Evolutionary conservation across 2,888 invertebrate genomes (phyloP).

Genomic region (Tenthredo amoena): DNA sequence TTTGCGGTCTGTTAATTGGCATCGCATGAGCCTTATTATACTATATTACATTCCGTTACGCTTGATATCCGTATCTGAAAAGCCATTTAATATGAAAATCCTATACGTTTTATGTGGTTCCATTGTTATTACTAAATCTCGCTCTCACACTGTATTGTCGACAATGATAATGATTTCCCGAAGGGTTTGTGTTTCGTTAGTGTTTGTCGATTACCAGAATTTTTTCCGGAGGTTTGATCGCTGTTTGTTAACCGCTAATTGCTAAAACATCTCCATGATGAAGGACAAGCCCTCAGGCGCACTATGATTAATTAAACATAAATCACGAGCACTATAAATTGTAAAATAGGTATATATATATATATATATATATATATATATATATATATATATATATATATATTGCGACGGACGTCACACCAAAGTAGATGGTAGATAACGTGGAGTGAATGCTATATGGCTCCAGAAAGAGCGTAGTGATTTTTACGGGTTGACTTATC

Average conservation of each 20-base stretch:
- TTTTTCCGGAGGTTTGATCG: not conserved
- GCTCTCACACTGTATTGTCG: not conserved
- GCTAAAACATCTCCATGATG: not conserved
- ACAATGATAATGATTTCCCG: not conserved
- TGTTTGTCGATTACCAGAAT: not conserved
- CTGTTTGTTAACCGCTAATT: not conserved
- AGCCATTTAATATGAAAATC: not conserved
- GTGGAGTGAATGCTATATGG: not conserved
- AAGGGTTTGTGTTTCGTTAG: not conserved
- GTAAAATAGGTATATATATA: not conserved
- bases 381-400: not conserved
- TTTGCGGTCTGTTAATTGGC: not conserved
- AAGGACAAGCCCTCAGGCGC: not conserved
- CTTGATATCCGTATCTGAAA: not conserved
- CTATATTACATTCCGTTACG: not conserved
- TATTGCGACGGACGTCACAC: not conserved
- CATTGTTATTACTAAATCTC: not conserved
- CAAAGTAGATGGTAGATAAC: not conserved
- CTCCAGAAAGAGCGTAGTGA: not conserved
- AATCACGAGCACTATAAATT: not conserved
- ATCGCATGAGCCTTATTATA: not conserved
- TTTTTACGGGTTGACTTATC: not conserved
- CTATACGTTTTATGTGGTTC: not conserved
- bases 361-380: not conserved
- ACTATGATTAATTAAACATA: not conserved